Conservation (phyloP, 2,113 vertebrate genomes). For the Verasper variegatus region DNA sequence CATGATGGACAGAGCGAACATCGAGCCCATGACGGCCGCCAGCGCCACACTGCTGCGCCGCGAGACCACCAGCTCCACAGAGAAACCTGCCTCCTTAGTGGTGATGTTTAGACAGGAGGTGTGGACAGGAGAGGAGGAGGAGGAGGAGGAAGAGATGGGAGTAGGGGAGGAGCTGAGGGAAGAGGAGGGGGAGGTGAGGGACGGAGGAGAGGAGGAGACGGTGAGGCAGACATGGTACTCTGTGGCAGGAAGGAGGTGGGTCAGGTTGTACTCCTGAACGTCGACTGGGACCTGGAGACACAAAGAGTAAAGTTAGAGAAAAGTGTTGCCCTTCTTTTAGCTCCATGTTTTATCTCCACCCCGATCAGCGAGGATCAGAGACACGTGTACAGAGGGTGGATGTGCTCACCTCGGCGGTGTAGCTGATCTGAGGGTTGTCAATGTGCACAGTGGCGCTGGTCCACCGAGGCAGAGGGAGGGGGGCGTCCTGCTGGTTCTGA, state of each 20-base stretch:
- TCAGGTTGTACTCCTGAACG: slow-evolving; percentile 86
- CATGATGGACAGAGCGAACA: slow-evolving; percentile 85
- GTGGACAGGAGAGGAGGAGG: slow-evolving; percentile 42
- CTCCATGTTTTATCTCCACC: neutral
- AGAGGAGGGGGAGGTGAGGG: slow-evolving; percentile 67
- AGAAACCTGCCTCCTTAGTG: slow-evolving; percentile 82
- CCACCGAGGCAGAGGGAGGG: slow-evolving; percentile 72
- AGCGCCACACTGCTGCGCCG: slow-evolving; percentile 80
- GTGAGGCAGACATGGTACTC: slow-evolving; percentile 85
- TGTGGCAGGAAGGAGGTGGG: slow-evolving; percentile 84
- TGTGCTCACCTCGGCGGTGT: slow-evolving; percentile 77
- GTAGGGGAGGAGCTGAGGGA: slow-evolving; percentile 62
- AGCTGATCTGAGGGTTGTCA: slow-evolving; percentile 86
- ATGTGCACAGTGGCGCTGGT: slow-evolving; percentile 85
- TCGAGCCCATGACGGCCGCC: slow-evolving; percentile 84
- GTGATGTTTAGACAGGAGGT: slow-evolving; percentile 86
- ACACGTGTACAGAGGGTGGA: neutral
- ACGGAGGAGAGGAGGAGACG: slow-evolving; percentile 63
- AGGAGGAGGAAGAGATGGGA: slow-evolving; percentile 1
- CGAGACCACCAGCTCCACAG: slow-evolving; percentile 76
- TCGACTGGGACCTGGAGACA: slow-evolving; percentile 80
- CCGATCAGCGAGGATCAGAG: neutral
- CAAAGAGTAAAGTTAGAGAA: neutral
- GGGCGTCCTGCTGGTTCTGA: slow-evolving; percentile 42
- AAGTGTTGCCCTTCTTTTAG: neutral